Evolutionary conservation across 2,888 invertebrate species (phyloP).

Genomic region (Scaptomyza tumidula): DNA sequence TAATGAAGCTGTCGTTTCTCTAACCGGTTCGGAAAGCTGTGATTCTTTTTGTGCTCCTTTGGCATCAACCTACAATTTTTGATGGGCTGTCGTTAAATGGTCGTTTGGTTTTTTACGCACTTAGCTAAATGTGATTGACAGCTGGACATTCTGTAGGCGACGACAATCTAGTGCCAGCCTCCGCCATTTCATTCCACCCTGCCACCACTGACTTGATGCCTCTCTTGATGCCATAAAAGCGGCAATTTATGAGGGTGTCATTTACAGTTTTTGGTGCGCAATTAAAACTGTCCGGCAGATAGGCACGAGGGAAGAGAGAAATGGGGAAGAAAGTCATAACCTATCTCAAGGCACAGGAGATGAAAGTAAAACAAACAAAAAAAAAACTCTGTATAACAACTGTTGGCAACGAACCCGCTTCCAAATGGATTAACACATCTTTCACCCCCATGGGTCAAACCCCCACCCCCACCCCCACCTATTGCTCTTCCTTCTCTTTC

Average conservation of each 20-base stretch:
- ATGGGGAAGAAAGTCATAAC: slow-evolving; percentile 28
- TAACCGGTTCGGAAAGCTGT: slow-evolving; percentile 19
- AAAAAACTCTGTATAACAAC: not conserved
- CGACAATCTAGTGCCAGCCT: slow-evolving; percentile 11
- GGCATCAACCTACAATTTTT: slow-evolving; percentile 24
- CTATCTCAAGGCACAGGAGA: slow-evolving; percentile 21
- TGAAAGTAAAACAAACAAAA: slow-evolving; percentile 53
- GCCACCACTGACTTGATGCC: slow-evolving; percentile 2
- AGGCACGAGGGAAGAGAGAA: not conserved
- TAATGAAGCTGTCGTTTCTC: slow-evolving; percentile 45
- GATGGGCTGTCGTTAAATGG: slow-evolving; percentile 57
- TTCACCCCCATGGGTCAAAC: slow-evolving; percentile 40
- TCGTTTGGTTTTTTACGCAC: slow-evolving; percentile 71
- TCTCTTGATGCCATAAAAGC: slow-evolving; percentile 36
- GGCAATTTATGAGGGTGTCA: slow-evolving; percentile 72
- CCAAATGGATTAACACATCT: slow-evolving; percentile 51
- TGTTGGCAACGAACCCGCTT: slow-evolving; percentile 20
- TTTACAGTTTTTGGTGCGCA: slow-evolving; percentile 62
- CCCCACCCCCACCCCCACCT: not conserved
- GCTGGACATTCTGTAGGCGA: slow-evolving; percentile 53
- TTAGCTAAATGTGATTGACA: slow-evolving; percentile 66
- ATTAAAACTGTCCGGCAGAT: slow-evolving; percentile 51
- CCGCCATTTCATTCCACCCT: too few relatives aligned
- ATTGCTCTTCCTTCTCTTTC: not conserved
- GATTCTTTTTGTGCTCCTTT: not conserved